Base-by-base conservation (phyloP, 2,113 vertebrate species). In the Excalfactoria chinensis region DNA sequence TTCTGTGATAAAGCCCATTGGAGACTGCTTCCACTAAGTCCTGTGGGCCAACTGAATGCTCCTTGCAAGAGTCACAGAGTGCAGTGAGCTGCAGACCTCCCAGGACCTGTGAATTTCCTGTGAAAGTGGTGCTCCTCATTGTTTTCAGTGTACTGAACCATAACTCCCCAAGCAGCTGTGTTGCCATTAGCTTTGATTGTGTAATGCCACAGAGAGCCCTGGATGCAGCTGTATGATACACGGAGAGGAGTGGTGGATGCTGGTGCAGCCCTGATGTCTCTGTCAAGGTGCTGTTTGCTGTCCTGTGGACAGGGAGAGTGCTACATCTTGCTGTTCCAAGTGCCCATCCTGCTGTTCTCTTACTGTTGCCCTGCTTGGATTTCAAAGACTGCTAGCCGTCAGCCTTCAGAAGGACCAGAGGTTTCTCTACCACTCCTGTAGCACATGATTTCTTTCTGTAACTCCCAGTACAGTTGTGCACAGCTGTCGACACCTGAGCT, bases 201-300 rank as follows among this genome's bases (percentile, higher is more conserved):
- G 20, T 11, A 28, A 40, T 25, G 67, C 62, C 48, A 26, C 44
- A 55, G 44, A 43, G 49, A 66, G 18, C 37, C 56, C 7, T 16
- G 37, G 41, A 13, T 73, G 21, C 16, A 67, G 20, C 28, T 40
- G 26, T 44, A 26, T 30, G 60, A 23, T 0, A 1, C 3, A 0
- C 18, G 51, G 37, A 59, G 34, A 73, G 22, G 60, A 4, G 2
- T 20, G 7, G 34, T 49, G 51, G 40, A 4, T 66, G 44, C 18
- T 20, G 22, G 34, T 49, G 40, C 62, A 55, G 56, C 63, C 30
- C 22, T 32, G 6, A 34, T 5, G 4, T 30, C 25, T 69, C 49
- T 9, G 1, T 7, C 15, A 13, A 49, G 37, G 59, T 83, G 43
- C n/a, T 1, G 0, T 2, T 48, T 60, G 35, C 59, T 23, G 73